These are phyloP conservation scores for Nothobranchius kuhntae DNA, from an alignment of 2,113 vertebrate species.

Conservation along the genomic window DNA sequence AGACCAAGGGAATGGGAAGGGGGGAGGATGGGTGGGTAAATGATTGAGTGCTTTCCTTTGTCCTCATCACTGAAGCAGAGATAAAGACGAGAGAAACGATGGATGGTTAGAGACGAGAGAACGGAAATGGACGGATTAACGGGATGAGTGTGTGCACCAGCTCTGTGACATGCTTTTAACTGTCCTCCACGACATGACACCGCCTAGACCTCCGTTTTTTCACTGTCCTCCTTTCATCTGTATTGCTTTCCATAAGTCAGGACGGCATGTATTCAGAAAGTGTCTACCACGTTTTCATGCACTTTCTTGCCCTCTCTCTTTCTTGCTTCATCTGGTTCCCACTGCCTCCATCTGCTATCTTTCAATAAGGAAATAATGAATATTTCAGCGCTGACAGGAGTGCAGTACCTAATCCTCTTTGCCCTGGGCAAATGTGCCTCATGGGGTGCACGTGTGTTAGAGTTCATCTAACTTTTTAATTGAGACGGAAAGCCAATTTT, in stretches of 20 bases:
- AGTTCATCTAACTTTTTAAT: conserved; percentile 75
- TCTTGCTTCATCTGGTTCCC: conserved; percentile 40
- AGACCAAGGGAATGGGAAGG: conserved; percentile 47
- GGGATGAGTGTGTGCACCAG: conserved; percentile 61
- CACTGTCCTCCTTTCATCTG: conserved; percentile 60
- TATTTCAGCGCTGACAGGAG: conserved; percentile 70
- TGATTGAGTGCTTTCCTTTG: conserved; percentile 77
- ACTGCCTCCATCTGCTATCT: conserved; percentile 46
- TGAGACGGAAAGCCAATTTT: conserved; percentile 66
- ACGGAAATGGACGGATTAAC: conserved; percentile 67
- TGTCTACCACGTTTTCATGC: conserved; percentile 51
- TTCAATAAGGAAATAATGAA: conserved; percentile 71
- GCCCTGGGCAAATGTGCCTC: conserved; percentile 64
- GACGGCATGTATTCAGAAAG: conserved; percentile 58
- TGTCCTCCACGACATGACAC: conserved; percentile 72
- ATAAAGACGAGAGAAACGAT: conserved; percentile 72
- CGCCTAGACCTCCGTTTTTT: conserved; percentile 59
- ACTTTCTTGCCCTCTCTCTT: conserved; percentile 26
- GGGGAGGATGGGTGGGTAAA: conserved; percentile 49
- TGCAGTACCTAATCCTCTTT: conserved; percentile 66
- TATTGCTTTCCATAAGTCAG: conserved; percentile 64
- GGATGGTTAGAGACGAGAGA: conserved; percentile 69
- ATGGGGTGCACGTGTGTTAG: conserved; percentile 57
- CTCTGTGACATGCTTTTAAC: conserved; percentile 64
- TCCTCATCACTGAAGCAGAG: conserved; percentile 76